Evolutionary conservation across 2,113 vertebrate genomes (phyloP).

Genomic region (Nycticryphes semicollaris): DNA sequence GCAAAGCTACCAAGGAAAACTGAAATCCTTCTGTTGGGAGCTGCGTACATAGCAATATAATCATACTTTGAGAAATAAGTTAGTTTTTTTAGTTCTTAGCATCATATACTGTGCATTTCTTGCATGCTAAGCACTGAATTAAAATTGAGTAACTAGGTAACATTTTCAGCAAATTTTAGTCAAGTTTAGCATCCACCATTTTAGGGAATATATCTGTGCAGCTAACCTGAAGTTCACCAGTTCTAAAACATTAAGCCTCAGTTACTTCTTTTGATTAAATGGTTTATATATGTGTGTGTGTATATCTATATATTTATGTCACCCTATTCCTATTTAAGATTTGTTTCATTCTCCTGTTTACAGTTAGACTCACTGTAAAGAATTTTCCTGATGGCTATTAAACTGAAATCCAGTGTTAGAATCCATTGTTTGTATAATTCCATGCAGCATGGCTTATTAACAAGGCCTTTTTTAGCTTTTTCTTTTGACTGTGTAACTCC

Average conservation of each 20-base stretch:
- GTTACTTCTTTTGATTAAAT: not conserved
- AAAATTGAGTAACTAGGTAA: conserved; percentile 3
- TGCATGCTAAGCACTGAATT: not conserved
- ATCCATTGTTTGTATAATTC: not conserved
- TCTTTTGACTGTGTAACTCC: not conserved
- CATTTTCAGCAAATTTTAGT: conserved; percentile 44
- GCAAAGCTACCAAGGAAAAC: conserved; percentile 62
- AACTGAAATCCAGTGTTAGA: not conserved
- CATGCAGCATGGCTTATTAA: not conserved
- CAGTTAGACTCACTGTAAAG: not conserved
- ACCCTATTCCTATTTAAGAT: not conserved
- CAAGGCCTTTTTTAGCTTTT: not conserved
- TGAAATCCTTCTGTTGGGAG: conserved; percentile 67
- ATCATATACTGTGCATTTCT: not conserved
- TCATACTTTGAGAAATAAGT: conserved; percentile 25
- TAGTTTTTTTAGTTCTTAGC: not conserved
- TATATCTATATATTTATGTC: not conserved
- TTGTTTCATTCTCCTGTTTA: not conserved
- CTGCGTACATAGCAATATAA: conserved; percentile 34
- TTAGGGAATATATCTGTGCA: not conserved
- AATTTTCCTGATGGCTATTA: not conserved
- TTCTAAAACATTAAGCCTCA: conserved; percentile 6
- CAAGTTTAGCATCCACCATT: not conserved
- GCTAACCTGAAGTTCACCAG: not conserved
- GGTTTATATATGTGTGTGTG: not conserved